phyloP scores from a whole-genome alignment of 2,888 invertebrate species.

The Agrochola circellaris region DNA sequence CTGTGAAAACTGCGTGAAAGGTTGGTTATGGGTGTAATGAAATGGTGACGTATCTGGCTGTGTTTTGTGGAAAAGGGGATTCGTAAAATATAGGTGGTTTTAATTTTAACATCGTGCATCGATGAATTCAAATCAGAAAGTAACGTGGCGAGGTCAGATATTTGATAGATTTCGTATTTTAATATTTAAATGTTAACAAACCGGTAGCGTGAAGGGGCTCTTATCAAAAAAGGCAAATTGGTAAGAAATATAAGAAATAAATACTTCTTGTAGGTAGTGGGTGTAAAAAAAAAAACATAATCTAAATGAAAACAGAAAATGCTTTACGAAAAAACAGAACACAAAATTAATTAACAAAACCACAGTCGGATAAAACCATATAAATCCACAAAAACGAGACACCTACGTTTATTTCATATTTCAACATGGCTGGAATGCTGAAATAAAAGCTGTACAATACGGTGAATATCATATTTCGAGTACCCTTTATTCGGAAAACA shows the following conservation, averaged over 20 bases:
- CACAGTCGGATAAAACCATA: slow-evolving; percentile 18
- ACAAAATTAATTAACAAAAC: slow-evolving; percentile 30
- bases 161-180: background rate
- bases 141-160: background rate
- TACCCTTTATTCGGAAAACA: slow-evolving; percentile 50
- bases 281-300: background rate
- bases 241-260: background rate
- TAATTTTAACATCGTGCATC: background rate
- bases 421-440: slow-evolving; percentile 5
- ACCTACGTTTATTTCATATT: slow-evolving; percentile 17
- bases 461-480: slow-evolving; percentile 60
- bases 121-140: background rate
- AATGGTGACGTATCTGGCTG: background rate
- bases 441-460: slow-evolving; percentile 44
- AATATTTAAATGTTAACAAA: background rate
- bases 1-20: background rate
- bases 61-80: background rate
- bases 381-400: slow-evolving; percentile 38
- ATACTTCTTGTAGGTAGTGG: background rate
- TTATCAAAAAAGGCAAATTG: background rate
- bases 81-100: background rate
- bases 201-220: too few species aligned
- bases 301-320: background rate
- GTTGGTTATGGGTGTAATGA: background rate
- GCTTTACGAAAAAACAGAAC: background rate